Base-by-base conservation (phyloP, 2,888 invertebrate species). In the Agrotis clavis region DNA sequence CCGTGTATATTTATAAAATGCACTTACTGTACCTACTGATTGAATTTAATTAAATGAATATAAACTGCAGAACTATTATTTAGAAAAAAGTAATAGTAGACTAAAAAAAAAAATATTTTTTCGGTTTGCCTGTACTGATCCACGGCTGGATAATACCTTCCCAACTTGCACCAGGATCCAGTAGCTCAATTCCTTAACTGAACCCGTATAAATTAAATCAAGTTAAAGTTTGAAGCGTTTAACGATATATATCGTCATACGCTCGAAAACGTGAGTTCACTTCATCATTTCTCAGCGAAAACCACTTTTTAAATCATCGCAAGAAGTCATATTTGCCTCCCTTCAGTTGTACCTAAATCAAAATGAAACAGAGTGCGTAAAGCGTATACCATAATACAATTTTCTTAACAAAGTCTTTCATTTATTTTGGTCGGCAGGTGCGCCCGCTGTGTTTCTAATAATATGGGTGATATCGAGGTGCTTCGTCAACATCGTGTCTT, bases 401-500 rank as follows among this genome's bases (percentile, higher is more conserved):
- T 30, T 18, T 11, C 4, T 4, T 21, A 50, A 75, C 4, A 25
- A 18, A 25, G 35, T 57, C 2, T 56, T 19, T 66, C 6, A 21
- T 47, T 56, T 18, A 18, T 47, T 19, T 7, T 74, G 48, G 16
- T 76, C 84, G 71, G 18, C 90, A 96, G 96, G 96, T 67, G 96
- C 95, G 13, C 96, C 96, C 64, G 96, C 95, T 7, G 83, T 96
- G 54, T 96, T 96, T 84, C 92, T 96, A 73, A 92, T 89, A 45
- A 90, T 96, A 85, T 96, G 96, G 96, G 94, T 96, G 48, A 95
- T 96, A 89, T 92, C 92, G 11, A 89, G 96, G 67, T 94, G 95
- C 80, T 92, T 95, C 64, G 95, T 95, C 72, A 90, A 88, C 21
- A 91, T 95, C 21, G 91, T 91, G 51, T 91, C 94, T 19, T 88